Percentiles rank a stretch among this genome's conserved stretches.
Conservation (phyloP, 2,113 vertebrate genomes). For the Xenopus tropicalis region UCB_Xtro_10.0 CM004443.2:107747001-107747500, state of each 20-base stretch:
- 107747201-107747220: neutral
- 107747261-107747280: neutral
- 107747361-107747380: neutral
- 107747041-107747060: too few species aligned
- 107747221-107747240: neutral
- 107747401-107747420: neutral
- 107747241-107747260: neutral
- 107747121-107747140: too few species aligned
- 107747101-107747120: too few species aligned
- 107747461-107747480: conserved; percentile 2
- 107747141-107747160: too few species aligned
- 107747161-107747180: too few species aligned
- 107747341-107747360: neutral
- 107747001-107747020: too few species aligned
- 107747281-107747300: neutral
- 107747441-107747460: conserved; percentile 15
- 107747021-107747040: too few species aligned
- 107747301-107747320: neutral
- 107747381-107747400: conserved; percentile 15
- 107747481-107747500: neutral
- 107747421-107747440: conserved; percentile 5
- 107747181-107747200: conserved; percentile 9
- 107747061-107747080: too few species aligned
- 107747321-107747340: neutral
- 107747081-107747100: too few species aligned